Evolutionary conservation across 2,113 vertebrate species (phyloP), one percentile per base, ranked within the genome.

Genomic region (Nicator chloris): DNA sequence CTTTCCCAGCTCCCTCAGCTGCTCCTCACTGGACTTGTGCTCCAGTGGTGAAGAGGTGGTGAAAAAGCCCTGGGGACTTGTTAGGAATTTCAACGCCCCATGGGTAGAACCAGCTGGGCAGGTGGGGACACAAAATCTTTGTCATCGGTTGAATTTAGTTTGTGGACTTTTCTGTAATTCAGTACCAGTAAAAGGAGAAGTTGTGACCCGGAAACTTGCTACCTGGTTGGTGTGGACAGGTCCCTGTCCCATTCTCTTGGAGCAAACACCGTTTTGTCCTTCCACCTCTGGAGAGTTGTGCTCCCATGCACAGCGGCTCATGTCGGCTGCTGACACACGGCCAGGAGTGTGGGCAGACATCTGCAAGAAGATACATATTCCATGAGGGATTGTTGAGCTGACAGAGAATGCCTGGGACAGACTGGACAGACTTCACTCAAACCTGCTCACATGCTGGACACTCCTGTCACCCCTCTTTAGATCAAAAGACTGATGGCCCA

Each of bases 321-420:
- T 1, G 2, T 33, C 3, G 7, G 4, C 47, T 39, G 37, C 18
- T 4, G 24, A 23, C 6, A 4, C 0, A 0, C 8, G 39, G 22
- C 37, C 53, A 51, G 4, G 4, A 19, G 22, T 17, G 23, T 11
- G 37, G 86, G 35, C 42, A 49, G 70, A 23, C 10, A 18, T 26
- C 54, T 77, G 37, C 83, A 89, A 33, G 65, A 33, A 76, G 44
- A 24, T 6, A 1, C 7, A 3, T 8, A 13, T 11, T 61, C 71
- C 17, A n/a, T 3, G 6, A 60, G 81, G 51, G 47, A 37, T 59
- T 86, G 73, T 42, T 33, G 75, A 77, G 54, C 19, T 76, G 81
- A 22, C n/a, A 77, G 83, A 68, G 53, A 54, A 22, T 54, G 45
- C 31, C 49, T 65, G 50, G 70, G 30, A 54, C 60, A 85, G n/a